Conservation (phyloP, 2,113 vertebrate species). For the Tachycineta bicolor region DNA sequence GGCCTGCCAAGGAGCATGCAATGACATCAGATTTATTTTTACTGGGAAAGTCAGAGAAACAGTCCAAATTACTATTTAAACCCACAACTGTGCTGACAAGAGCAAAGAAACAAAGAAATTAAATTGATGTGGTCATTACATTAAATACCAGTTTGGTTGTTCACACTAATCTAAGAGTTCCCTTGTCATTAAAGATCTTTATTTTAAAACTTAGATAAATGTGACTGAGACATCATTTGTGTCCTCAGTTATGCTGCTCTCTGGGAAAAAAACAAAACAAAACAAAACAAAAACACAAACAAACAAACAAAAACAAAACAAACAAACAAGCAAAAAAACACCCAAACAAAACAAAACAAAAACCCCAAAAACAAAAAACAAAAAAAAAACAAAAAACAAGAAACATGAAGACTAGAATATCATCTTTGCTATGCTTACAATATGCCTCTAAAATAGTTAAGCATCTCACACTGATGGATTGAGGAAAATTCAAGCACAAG, state of each 20-base stretch:
- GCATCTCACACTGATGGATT: not conserved
- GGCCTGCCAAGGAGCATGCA: constrained; percentile 49
- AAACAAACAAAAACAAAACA: too few species aligned
- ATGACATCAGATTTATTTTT: constrained; percentile 56
- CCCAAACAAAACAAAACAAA: too few species aligned
- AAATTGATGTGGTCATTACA: constrained; percentile 34
- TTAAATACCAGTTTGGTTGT: constrained; percentile 54
- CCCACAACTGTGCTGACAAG: constrained; percentile 38
- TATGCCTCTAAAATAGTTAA: not conserved
- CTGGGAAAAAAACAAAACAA: not conserved
- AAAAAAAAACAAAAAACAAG: too few species aligned
- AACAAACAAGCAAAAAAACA: too few species aligned
- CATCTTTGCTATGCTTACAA: not conserved
- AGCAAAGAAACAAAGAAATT: constrained; percentile 50
- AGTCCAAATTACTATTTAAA: constrained; percentile 49
- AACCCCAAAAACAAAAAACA: not conserved
- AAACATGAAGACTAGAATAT: not conserved
- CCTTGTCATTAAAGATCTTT: constrained; percentile 27
- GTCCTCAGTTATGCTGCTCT: not conserved
- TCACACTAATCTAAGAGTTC: constrained; percentile 35
- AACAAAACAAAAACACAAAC: too few species aligned
- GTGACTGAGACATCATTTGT: not conserved
- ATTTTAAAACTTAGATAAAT: constrained; percentile 51
- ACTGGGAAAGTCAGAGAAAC: constrained; percentile 39
- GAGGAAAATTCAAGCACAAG: not conserved